Base-by-base conservation (phyloP, 1,140 invertebrate genomes). In the Harlomillsia oculata region DNA sequence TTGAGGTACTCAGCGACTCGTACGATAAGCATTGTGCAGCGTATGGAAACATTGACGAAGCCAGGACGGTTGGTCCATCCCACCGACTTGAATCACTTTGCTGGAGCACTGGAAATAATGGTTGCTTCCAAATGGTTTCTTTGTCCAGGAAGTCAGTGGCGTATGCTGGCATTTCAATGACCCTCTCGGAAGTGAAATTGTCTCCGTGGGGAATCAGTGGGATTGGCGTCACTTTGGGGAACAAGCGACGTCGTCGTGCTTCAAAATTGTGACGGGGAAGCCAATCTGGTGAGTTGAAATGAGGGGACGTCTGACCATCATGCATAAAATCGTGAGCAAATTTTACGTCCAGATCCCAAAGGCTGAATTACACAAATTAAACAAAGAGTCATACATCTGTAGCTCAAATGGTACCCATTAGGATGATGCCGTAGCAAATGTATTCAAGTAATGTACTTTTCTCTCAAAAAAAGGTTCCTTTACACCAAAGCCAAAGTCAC, bases 271-370 rank as follows among this genome's bases (percentile, higher is more conserved):
- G 37, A 20, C 26, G 18, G 23, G 25, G 51, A 18, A 52, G 30
- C 62, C 62, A 63, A 8, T 59, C 56, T 25, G 62, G 62, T 9
- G 53, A 40, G 34, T 63, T 60, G 5, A 59, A 30, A 18, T 55
- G 53, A 37, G 44, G 25, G 18, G 43, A 23, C 23, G 43, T 18
- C 23, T 43, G 41, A 26, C 29, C 37, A 13, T 39, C 26, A 14
- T 45, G 23, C 25, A 45, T 51, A 18, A 62, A 54, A 16, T 63
- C 46, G 25, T 63, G 61, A 18, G 53, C 30, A 39, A 59, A 63
- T 37, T 59, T 63, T 26, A 63, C n/a, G 29, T 63, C 62, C 25
- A 63, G 40, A 44, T 63, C 62, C 57, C 48, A 63, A 11, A 63
- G 40, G 4, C 62, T 63, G 39, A 23, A 57, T n/a, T n/a, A n/a